Percentiles rank a stretch among this genome's conserved stretches.
These are phyloP conservation scores for Brachyptera risi DNA, from an alignment of 2,888 invertebrate genomes.

Conservation along the genomic window DNA sequence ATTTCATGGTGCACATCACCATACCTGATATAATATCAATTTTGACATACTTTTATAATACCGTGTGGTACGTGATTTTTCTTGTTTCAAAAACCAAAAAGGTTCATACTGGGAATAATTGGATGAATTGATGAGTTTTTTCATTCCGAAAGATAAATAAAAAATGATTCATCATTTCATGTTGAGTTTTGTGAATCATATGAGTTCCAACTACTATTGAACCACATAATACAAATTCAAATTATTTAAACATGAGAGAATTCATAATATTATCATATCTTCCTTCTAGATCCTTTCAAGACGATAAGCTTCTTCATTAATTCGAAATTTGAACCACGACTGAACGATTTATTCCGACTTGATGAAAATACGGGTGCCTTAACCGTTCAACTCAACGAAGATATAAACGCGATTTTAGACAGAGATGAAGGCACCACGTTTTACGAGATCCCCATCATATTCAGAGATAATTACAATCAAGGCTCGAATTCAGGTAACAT, in stretches of 20 bases:
- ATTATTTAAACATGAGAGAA: not conserved
- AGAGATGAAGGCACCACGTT: constrained; percentile 47
- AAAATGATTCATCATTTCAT: too few species aligned
- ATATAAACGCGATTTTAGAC: constrained; percentile 46
- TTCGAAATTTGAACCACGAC: constrained; percentile 44
- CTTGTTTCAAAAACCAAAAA: too few species aligned
- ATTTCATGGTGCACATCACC: too few species aligned
- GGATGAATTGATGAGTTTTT: too few species aligned
- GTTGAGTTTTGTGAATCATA: too few species aligned
- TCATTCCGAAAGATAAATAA: too few species aligned
- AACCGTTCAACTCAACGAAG: constrained; percentile 47
- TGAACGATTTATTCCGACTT: constrained; percentile 52
- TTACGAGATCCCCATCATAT: constrained; percentile 49
- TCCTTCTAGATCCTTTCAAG: constrained; percentile 49
- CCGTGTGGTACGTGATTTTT: too few species aligned
- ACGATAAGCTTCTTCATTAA: constrained; percentile 53
- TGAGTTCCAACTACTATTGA: too few species aligned
- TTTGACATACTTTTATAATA: too few species aligned
- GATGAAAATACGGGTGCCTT: constrained; percentile 49
- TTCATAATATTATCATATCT: not conserved
- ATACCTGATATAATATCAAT: too few species aligned
- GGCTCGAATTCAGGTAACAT: constrained; percentile 11
- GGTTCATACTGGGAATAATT: too few species aligned
- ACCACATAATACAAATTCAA: too few species aligned
- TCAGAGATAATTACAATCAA: constrained; percentile 52